Conservation (phyloP, 1,140 invertebrate species). For the Agrilus planipennis region DNA sequence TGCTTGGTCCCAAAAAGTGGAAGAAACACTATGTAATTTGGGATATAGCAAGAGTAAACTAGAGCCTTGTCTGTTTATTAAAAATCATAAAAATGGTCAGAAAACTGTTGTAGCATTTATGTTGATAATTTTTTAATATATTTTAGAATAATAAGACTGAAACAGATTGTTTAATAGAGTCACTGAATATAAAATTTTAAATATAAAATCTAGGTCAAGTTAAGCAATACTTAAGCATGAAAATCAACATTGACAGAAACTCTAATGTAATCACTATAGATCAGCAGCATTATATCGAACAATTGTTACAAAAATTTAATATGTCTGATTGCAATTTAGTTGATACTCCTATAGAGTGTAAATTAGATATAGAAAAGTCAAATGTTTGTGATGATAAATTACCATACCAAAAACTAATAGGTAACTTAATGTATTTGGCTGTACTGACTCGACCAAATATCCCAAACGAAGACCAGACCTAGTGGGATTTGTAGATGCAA, state of each 20-base stretch:
- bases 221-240: conserved; percentile 25
- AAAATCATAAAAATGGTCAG: conserved; percentile 17
- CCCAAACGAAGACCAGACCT: too few species aligned
- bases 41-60: conserved; percentile 17
- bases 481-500: too few species aligned
- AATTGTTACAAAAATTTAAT: conserved; percentile 27
- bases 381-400: conserved; percentile 9
- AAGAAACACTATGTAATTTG: conserved; percentile 17
- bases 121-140: conserved; percentile 32
- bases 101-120: conserved; percentile 26
- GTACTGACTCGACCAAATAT: conserved; percentile 23
- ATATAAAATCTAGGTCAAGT: conserved; percentile 25
- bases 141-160: conserved; percentile 20
- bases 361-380: conserved; percentile 15
- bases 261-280: conserved; percentile 20
- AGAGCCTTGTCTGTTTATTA: conserved; percentile 29
- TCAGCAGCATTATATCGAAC: conserved; percentile 28
- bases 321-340: conserved; percentile 29
- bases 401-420: conserved; percentile 32
- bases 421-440: conserved; percentile 12
- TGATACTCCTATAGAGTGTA: conserved; percentile 25
- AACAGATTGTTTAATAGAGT: conserved; percentile 14
- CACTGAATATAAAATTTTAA: conserved; percentile 19
- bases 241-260: conserved; percentile 21
- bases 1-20: conserved; percentile 31